Percentiles rank a stretch among this genome's conserved stretches.
Evolutionary conservation across 2,113 vertebrate genomes (phyloP).

Genomic region (Sapayoa aenigma): DNA sequence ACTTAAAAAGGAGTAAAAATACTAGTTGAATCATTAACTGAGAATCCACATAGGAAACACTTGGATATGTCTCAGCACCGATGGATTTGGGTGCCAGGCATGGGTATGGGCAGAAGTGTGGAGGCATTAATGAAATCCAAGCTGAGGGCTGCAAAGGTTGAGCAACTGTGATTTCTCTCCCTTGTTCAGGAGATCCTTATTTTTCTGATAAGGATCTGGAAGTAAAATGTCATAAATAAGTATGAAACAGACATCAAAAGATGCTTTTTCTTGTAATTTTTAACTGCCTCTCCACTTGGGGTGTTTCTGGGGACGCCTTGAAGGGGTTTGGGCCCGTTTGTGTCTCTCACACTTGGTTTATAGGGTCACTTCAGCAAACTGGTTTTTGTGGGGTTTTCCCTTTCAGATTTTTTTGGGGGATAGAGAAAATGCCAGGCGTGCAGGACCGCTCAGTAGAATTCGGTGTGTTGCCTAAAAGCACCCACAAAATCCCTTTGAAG

Average conservation of each 20-base stretch:
- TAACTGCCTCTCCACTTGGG: neutral
- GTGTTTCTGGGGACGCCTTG: neutral
- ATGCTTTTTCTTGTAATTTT: neutral
- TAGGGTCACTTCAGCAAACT: neutral
- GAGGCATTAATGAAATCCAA: neutral
- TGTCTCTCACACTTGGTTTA: neutral
- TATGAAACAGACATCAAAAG: neutral
- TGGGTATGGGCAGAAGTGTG: neutral
- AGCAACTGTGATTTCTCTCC: neutral
- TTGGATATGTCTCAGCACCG: neutral
- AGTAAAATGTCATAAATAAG: neutral
- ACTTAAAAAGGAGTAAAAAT: neutral
- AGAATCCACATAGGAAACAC: fast-evolving
- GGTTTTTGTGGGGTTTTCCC: neutral
- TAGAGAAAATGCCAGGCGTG: neutral
- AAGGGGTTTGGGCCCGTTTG: fast-evolving
- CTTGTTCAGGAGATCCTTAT: neutral
- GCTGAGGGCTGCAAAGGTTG: neutral
- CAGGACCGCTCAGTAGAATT: neutral
- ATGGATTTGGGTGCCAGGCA: neutral
- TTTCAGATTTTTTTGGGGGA: neutral
- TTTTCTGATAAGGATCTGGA: neutral
- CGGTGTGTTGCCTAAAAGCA: neutral
- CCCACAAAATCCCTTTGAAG: neutral
- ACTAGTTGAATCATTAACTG: fast-evolving